phyloP scores from a whole-genome alignment of 2,888 invertebrate genomes.

The Drosophila multiciliata region DNA sequence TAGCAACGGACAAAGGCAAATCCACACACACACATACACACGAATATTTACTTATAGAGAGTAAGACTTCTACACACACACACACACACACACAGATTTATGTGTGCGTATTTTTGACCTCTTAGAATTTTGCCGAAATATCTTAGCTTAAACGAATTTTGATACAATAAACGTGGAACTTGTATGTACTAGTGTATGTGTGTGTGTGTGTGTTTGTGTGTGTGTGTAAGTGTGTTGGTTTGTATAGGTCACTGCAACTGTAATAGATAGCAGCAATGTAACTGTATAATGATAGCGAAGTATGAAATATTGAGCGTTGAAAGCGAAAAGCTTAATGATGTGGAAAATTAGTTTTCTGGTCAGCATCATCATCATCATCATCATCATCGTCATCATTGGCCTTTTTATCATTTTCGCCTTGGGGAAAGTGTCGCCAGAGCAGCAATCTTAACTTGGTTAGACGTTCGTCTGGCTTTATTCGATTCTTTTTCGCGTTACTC shows the following conservation, averaged over 20 bases:
- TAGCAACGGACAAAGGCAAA: slow-evolving; percentile 21
- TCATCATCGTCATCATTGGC: slow-evolving; percentile 9
- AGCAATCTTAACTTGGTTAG: slow-evolving; percentile 53
- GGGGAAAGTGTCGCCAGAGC: slow-evolving; percentile 34
- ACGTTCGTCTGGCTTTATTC: slow-evolving; percentile 40
- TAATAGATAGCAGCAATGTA: slow-evolving; percentile 36
- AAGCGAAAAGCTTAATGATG: slow-evolving; percentile 73
- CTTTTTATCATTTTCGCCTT: slow-evolving; percentile 17
- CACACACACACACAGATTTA: not conserved
- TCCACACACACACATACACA: slow-evolving; percentile 19
- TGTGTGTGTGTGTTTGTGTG: not conserved
- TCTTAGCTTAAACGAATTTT: slow-evolving; percentile 14
- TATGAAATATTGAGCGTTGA: slow-evolving; percentile 39
- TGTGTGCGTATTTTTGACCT: slow-evolving; percentile 24
- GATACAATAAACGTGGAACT: slow-evolving; percentile 15
- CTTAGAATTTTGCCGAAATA: slow-evolving; percentile 15
- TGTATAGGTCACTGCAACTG: slow-evolving; percentile 6
- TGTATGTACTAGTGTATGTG: not conserved
- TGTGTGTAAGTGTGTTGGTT: not conserved
- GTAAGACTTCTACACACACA: slow-evolving; percentile 1
- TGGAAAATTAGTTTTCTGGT: slow-evolving; percentile 75
- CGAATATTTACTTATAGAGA: slow-evolving; percentile 1
- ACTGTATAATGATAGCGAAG: slow-evolving; percentile 11
- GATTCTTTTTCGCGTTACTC: slow-evolving; percentile 23
- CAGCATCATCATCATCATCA: slow-evolving; percentile 8